phyloP scores from a whole-genome alignment of 1,140 invertebrate species.

The Ectropis grisescens region DNA sequence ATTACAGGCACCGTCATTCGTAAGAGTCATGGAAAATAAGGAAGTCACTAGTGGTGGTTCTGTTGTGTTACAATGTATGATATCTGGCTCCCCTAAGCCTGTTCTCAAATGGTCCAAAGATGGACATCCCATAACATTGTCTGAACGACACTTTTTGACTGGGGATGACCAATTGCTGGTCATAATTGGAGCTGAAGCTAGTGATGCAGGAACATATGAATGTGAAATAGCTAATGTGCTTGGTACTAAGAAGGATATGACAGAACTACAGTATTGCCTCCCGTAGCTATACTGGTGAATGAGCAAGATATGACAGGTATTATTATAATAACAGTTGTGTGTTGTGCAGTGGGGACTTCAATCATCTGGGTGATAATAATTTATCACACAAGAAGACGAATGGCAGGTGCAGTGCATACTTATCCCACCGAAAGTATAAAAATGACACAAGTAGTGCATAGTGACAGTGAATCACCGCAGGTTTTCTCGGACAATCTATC shows the following conservation, averaged over 20 bases:
- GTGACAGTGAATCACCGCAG: slow-evolving; percentile 60
- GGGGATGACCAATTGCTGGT: slow-evolving; percentile 89
- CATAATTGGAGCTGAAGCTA: slow-evolving; percentile 82
- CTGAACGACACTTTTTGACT: slow-evolving; percentile 86
- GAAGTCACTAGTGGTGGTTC: slow-evolving; percentile 83
- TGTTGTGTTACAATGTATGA: slow-evolving; percentile 90
- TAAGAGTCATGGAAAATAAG: slow-evolving; percentile 88
- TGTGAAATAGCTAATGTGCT: slow-evolving; percentile 91
- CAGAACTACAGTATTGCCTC: slow-evolving; percentile 70
- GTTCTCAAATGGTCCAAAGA: slow-evolving; percentile 93
- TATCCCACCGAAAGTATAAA: slow-evolving; percentile 60
- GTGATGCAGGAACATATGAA: slow-evolving; percentile 88
- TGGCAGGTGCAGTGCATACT: slow-evolving; percentile 54
- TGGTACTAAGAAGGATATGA: slow-evolving; percentile 74
- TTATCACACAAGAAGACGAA: slow-evolving; percentile 83
- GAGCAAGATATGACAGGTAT: slow-evolving; percentile 85
- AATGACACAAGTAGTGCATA: slow-evolving; percentile 63
- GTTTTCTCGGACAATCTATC: slow-evolving; percentile 64
- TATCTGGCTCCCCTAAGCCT: slow-evolving; percentile 87
- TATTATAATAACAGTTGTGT: slow-evolving; percentile 90
- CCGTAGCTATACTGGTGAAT: slow-evolving; percentile 67
- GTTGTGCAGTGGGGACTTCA: slow-evolving; percentile 90
- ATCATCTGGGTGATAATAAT: slow-evolving; percentile 94
- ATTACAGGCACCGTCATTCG: slow-evolving; percentile 87
- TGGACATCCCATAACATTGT: slow-evolving; percentile 77